Evolutionary conservation across 2,888 invertebrate genomes (phyloP).

Genomic region (Steinernema scapterisci): DNA sequence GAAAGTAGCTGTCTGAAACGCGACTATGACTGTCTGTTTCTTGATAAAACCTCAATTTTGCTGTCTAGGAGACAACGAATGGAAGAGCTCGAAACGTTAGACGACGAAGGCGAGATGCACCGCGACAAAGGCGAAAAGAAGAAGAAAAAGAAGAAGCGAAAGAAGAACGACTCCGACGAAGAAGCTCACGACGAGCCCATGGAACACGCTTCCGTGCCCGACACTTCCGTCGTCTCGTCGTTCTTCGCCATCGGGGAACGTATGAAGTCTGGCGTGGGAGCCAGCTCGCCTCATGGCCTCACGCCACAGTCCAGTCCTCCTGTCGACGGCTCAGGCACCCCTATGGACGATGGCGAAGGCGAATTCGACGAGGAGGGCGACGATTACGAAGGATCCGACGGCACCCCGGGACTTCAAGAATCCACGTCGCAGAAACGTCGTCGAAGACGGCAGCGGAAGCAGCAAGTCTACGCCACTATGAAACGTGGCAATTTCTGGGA

Average conservation of each 20-base stretch:
- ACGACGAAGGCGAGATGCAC: constrained; percentile 1
- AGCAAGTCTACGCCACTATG: constrained; percentile 59
- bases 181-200: not conserved
- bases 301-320: constrained; percentile 37
- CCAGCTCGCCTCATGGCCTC: not conserved
- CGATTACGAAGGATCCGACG: constrained; percentile 37
- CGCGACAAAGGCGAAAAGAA: constrained; percentile 25
- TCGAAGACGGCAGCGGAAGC: constrained; percentile 48
- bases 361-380: constrained; percentile 47
- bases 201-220: not conserved
- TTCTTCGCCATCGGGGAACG: constrained; percentile 23
- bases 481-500: constrained; percentile 63
- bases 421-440: constrained; percentile 52
- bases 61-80: constrained; percentile 15
- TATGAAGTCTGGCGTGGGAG: not conserved
- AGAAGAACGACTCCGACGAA: constrained; percentile 20
- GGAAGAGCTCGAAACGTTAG: constrained; percentile 2
- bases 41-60: too few relatives aligned
- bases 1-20: too few relatives aligned
- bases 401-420: constrained; percentile 34
- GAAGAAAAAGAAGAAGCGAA: constrained; percentile 14
- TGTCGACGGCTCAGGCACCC: not conserved
- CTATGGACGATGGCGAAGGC: constrained; percentile 33
- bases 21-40: too few relatives aligned
- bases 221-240: not conserved